phyloP scores from a whole-genome alignment of 2,888 invertebrate genomes.

The Adela reaumurella region DNA sequence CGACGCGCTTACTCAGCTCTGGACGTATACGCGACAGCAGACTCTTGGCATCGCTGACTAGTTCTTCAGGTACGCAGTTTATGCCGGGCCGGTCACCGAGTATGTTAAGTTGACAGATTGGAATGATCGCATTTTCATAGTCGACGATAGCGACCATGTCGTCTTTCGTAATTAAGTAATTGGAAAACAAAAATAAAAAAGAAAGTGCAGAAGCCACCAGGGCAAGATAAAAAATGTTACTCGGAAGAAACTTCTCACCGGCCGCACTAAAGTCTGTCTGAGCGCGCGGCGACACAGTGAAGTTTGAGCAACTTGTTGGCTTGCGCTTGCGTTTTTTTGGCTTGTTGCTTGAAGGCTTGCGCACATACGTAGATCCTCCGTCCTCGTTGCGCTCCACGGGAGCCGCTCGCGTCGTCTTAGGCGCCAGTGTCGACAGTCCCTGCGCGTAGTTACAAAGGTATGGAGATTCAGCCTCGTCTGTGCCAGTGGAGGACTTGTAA shows the following conservation, averaged over 20 bases:
- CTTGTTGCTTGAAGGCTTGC: constrained; percentile 43
- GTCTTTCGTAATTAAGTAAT: constrained; percentile 64
- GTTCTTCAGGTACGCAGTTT: constrained; percentile 63
- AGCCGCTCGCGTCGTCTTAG: constrained; percentile 30
- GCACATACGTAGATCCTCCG: constrained; percentile 25
- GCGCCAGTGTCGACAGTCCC: constrained; percentile 49
- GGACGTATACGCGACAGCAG: constrained; percentile 63
- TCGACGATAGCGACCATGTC: constrained; percentile 53
- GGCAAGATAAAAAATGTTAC: constrained; percentile 62
- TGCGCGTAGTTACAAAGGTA: constrained; percentile 69
- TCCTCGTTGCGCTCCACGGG: constrained; percentile 35
- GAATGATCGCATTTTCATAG: constrained; percentile 55
- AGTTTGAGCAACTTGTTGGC: too few species aligned
- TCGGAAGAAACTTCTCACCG: constrained; percentile 52
- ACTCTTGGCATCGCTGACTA: constrained; percentile 60
- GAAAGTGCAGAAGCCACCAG: constrained; percentile 61
- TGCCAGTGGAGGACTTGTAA: constrained; percentile 35
- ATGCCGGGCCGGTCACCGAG: constrained; percentile 52
- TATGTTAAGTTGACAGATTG: constrained; percentile 52
- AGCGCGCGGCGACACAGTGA: constrained; percentile 30
- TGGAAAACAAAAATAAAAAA: constrained; percentile 62
- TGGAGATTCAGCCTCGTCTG: constrained; percentile 60
- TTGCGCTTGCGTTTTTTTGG: constrained; percentile 31
- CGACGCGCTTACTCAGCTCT: constrained; percentile 57
- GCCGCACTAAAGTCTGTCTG: constrained; percentile 39